phyloP scores from a whole-genome alignment of 2,888 invertebrate species.

The Celastrina argiolus region DNA sequence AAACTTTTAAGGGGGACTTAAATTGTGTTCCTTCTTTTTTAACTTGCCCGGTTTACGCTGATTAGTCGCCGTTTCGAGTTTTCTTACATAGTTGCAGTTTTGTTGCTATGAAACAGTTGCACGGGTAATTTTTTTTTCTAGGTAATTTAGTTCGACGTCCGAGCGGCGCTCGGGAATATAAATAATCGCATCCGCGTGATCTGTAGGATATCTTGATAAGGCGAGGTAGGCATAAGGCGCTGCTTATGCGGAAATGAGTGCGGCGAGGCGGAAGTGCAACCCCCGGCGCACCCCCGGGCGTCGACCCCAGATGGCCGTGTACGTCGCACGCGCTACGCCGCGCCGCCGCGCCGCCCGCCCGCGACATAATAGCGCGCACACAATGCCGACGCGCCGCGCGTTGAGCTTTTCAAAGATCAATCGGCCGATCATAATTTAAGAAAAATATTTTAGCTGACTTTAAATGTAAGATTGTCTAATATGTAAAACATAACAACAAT shows the following conservation, averaged over 20 bases:
- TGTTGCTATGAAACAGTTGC: neutral
- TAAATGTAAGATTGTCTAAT: neutral
- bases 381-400: slow-evolving; percentile 32
- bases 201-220: slow-evolving; percentile 54
- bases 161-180: neutral
- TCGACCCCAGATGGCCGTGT: slow-evolving; percentile 57
- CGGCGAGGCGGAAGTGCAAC: slow-evolving; percentile 72
- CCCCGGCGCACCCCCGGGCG: slow-evolving; percentile 59
- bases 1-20: slow-evolving; percentile 69
- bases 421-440: slow-evolving; percentile 29
- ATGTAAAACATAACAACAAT: too few species aligned
- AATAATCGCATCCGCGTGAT: slow-evolving; percentile 32
- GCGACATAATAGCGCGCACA: slow-evolving; percentile 38
- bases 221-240: slow-evolving; percentile 44
- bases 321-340: slow-evolving; percentile 29
- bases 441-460: slow-evolving; percentile 4
- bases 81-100: slow-evolving; percentile 18
- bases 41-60: slow-evolving; percentile 52
- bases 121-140: neutral
- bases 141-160: neutral
- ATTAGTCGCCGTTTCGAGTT: slow-evolving; percentile 43
- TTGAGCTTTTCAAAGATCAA: slow-evolving; percentile 39
- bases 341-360: slow-evolving; percentile 34
- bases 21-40: slow-evolving; percentile 64
- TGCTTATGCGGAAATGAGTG: slow-evolving; percentile 75